Evolutionary conservation across 2,113 vertebrate species (phyloP), one percentile per base, ranked within the genome.

Genomic region (Phalacrocorax pelagicus): DNA sequence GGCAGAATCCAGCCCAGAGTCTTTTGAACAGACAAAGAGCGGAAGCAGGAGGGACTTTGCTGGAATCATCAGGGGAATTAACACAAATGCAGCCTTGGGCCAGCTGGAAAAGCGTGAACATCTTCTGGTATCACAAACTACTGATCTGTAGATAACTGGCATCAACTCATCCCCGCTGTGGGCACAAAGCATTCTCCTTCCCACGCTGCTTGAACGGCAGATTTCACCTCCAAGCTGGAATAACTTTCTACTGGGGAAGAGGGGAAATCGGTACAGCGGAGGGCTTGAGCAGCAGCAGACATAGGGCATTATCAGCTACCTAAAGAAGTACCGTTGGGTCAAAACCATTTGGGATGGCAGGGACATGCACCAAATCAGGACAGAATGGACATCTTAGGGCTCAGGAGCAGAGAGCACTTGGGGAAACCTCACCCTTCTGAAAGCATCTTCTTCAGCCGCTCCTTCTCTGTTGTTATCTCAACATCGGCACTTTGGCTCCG

Each of bases 391-490:
- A 46, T 23, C 3, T 8, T 6, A 36, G 73, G 47, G 47, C 55
- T 7, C 20, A 8, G 73, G 23, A 30, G 34, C 38, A 71, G 40
- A 34, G 52, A 46, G 54, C 23, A 4, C 23, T 34, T 2, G 27
- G 2, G 15, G 42, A 70, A 67, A 62, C 69, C 97, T 98, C 95
- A 98, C 99, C 99, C 99, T 97, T 99, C 99, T 0, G 99, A 99
- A 13, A 99, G 98, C 99, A 99, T 99, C 98, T 99, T 99, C 97
- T 99, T 99, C 47, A 99, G 98, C 54, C 99, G 97, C 96, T 99
- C 99, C 77, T 99, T 99, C 97, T 99, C 99, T 0, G 99, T 98
- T 1, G 98, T 98, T 20, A 99, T 98, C 16, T 99, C 99, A 70
- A 99, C 98, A 18, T 99, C 99, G 0, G 99, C 99, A 11, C 99